Conservation (phyloP, 2,113 vertebrate genomes). For the Cnemophilus loriae region DNA sequence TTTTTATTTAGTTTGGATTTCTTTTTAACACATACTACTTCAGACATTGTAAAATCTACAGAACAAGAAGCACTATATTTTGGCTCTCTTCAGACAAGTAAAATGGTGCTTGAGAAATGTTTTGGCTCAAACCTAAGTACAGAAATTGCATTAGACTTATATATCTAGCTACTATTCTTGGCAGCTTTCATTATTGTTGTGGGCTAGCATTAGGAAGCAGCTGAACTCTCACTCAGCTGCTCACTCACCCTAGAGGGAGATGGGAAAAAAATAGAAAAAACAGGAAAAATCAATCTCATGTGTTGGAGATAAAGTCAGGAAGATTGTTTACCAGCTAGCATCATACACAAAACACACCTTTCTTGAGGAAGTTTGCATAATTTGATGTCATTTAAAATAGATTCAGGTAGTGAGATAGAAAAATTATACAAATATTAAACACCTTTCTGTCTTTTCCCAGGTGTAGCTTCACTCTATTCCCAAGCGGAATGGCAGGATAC, state of each 20-base stretch:
- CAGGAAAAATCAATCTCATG: not conserved
- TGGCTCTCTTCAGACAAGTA: not conserved
- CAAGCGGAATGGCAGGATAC: rapidly evolving
- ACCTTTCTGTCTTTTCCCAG: not conserved
- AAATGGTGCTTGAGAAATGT: not conserved
- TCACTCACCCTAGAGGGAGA: not conserved
- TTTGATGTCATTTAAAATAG: not conserved
- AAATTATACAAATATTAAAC: not conserved
- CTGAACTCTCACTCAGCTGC: not conserved
- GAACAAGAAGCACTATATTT: not conserved
- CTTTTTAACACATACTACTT: not conserved
- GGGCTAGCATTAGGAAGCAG: not conserved
- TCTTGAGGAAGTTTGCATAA: not conserved
- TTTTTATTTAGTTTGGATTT: not conserved
- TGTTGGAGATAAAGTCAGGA: not conserved
- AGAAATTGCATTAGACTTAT: not conserved
- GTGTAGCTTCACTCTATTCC: not conserved
- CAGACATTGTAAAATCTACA: not conserved
- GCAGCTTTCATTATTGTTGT: not conserved
- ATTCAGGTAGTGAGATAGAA: not conserved
- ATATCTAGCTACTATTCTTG: not conserved
- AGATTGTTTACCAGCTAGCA: not conserved
- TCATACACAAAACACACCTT: not conserved
- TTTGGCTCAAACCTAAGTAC: not conserved
- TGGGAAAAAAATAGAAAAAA: not conserved